Conservation (phyloP, 2,888 invertebrate species). For the Chrysolina oricalcia region DNA sequence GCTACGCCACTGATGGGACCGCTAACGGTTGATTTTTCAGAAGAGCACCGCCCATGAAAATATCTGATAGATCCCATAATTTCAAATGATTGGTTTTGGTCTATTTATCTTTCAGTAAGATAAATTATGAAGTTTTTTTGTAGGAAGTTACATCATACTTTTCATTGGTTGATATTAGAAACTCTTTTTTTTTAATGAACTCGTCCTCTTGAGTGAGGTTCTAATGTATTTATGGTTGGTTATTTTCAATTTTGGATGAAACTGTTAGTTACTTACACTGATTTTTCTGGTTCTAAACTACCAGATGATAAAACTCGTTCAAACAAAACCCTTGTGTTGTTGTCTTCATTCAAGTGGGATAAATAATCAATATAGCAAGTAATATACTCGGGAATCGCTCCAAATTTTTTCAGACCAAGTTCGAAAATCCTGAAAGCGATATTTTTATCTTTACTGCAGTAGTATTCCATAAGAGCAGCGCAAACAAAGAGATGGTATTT, state of each 20-base stretch:
- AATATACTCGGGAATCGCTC: slow-evolving; percentile 95
- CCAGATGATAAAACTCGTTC: slow-evolving; percentile 96
- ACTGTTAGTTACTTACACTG: slow-evolving; percentile 77
- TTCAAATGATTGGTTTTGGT: too few species aligned
- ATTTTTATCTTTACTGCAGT: slow-evolving; percentile 98
- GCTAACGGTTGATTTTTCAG: too few species aligned
- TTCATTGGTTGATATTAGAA: too few species aligned
- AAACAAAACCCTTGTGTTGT: slow-evolving; percentile 99
- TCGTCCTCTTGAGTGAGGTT: background rate
- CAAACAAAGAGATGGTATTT: slow-evolving; percentile 96
- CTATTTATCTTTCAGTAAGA: too few species aligned
- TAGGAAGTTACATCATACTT: too few species aligned
- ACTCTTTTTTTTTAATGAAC: too few species aligned
- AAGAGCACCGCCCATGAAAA: too few species aligned
- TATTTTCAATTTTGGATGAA: slow-evolving; percentile 10
- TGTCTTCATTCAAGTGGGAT: slow-evolving; percentile 99
- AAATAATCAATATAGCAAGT: slow-evolving; percentile 97
- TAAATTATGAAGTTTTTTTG: too few species aligned
- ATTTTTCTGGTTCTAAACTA: slow-evolving; percentile 91
- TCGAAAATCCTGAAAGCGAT: slow-evolving; percentile 98
- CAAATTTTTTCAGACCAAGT: slow-evolving; percentile 96
- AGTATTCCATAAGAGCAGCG: slow-evolving; percentile 99
- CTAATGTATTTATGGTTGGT: background rate
- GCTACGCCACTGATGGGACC: too few species aligned
- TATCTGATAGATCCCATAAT: too few species aligned